phyloP scores from a whole-genome alignment of 2,797 vertebrate genomes.

The Rhinoraja longicauda region DNA sequence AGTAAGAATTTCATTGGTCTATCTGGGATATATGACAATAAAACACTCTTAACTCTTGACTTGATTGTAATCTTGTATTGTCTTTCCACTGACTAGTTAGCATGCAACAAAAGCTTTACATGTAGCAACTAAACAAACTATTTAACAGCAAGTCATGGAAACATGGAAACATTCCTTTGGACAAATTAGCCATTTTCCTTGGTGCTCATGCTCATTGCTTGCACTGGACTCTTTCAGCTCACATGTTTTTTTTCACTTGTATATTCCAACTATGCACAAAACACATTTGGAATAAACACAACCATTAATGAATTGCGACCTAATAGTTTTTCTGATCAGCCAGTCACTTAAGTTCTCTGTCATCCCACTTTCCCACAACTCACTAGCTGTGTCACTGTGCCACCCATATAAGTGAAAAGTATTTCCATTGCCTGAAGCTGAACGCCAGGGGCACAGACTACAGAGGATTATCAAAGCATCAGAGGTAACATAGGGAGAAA shows the following conservation, averaged over 20 bases:
- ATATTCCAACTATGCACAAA: background rate
- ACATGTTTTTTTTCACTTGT: background rate
- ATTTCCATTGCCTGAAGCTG: background rate
- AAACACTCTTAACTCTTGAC: too few species aligned
- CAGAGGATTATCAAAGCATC: background rate
- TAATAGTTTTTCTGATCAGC: background rate
- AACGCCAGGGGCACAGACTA: background rate
- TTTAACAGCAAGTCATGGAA: too few species aligned
- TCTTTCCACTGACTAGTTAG: too few species aligned
- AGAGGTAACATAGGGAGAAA: background rate
- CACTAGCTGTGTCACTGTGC: too few species aligned
- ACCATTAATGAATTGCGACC: background rate
- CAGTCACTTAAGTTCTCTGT: background rate
- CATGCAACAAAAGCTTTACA: too few species aligned
- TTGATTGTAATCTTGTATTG: too few species aligned
- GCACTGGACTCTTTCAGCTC: background rate
- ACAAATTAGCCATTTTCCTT: background rate
- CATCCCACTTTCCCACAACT: background rate
- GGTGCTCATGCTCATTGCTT: background rate
- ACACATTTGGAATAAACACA: background rate
- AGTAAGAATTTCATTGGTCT: too few species aligned
- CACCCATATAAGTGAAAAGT: background rate
- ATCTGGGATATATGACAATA: too few species aligned
- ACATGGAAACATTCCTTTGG: background rate
- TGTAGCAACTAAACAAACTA: too few species aligned